Conservation (phyloP, 2,888 invertebrate species). For the Acronicta aceris region DNA sequence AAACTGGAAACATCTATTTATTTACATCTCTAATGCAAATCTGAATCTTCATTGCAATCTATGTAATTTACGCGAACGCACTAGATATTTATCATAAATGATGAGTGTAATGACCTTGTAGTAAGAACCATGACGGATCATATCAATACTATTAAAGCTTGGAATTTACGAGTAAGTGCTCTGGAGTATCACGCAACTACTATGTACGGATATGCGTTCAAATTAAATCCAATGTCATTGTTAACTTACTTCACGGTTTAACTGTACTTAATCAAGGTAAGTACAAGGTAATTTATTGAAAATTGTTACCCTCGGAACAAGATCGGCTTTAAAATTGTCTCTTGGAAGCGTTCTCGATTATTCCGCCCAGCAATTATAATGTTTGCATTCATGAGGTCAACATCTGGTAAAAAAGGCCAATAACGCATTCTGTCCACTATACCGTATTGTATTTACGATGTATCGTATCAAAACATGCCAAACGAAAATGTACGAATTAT, state of each 20-base stretch:
- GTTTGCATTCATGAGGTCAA: conserved; percentile 34
- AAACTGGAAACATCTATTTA: conserved; percentile 23
- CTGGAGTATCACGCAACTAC: conserved; percentile 50
- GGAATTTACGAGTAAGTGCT: conserved; percentile 41
- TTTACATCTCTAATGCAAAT: conserved; percentile 45
- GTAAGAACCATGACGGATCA: conserved; percentile 65
- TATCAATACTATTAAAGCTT: conserved; percentile 60
- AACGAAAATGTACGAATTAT: no score
- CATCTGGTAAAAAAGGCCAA: conserved; percentile 10
- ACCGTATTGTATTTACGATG: neutral
- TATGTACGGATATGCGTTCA: conserved; percentile 26
- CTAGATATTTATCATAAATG: conserved; percentile 46
- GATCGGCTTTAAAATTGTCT: conserved; percentile 5
- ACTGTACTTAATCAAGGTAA: conserved; percentile 44
- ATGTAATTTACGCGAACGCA: conserved; percentile 43
- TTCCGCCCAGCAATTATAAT: conserved; percentile 18
- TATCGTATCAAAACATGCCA: no score
- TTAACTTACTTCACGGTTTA: conserved; percentile 56
- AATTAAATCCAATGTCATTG: conserved; percentile 66
- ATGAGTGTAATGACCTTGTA: conserved; percentile 69
- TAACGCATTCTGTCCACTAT: conserved; percentile 41
- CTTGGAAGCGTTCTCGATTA: conserved; percentile 28
- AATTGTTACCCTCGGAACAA: conserved; percentile 18
- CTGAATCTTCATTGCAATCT: conserved; percentile 44
- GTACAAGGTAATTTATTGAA: conserved; percentile 33